Percentiles rank a stretch among this genome's conserved stretches.
phyloP scores from a whole-genome alignment of 1,140 invertebrate species.

The Cephus cinctus region DNA sequence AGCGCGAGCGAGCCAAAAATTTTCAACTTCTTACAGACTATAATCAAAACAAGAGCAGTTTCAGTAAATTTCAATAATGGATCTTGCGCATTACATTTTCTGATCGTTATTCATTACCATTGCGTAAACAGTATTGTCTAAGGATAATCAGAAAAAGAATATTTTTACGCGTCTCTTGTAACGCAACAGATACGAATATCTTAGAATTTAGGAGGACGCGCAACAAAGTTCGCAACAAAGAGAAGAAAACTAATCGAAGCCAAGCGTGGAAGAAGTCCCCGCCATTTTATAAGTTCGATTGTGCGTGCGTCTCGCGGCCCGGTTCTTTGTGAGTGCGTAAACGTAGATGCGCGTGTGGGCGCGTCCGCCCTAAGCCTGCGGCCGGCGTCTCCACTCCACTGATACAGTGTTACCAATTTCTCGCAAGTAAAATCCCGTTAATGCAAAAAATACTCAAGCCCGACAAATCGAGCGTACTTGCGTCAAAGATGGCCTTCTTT shows the following conservation, averaged over 20 bases:
- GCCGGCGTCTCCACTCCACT: conserved; percentile 35
- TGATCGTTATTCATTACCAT: too few species aligned
- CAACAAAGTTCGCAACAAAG: conserved; percentile 25
- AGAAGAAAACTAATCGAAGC: conserved; percentile 13
- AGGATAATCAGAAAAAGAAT: too few species aligned
- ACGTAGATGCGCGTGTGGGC: conserved; percentile 23
- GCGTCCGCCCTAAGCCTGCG: conserved; percentile 28
- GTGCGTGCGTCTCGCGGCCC: not conserved
- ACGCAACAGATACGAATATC: too few species aligned
- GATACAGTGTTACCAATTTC: conserved; percentile 14
- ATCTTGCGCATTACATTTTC: conserved; percentile 14
- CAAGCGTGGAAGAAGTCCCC: conserved; percentile 1
- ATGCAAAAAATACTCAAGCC: conserved; percentile 9
- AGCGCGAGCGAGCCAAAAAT: conserved; percentile 3
- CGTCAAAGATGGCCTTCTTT: not conserved
- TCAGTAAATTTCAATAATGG: conserved; percentile 1
- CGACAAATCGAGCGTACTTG: conserved; percentile 8
- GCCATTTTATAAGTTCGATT: conserved; percentile 1
- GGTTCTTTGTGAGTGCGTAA: not conserved
- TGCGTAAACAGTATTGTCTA: too few species aligned
- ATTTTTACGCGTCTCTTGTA: too few species aligned
- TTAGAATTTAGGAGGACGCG: conserved; percentile 13
- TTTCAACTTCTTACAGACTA: too few species aligned
- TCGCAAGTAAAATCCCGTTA: conserved; percentile 10
- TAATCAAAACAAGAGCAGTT: conserved; percentile 8